These are phyloP conservation scores for Callocephalon fimbriatum DNA, from an alignment of 2,113 vertebrate genomes.

Conservation along the genomic window DNA sequence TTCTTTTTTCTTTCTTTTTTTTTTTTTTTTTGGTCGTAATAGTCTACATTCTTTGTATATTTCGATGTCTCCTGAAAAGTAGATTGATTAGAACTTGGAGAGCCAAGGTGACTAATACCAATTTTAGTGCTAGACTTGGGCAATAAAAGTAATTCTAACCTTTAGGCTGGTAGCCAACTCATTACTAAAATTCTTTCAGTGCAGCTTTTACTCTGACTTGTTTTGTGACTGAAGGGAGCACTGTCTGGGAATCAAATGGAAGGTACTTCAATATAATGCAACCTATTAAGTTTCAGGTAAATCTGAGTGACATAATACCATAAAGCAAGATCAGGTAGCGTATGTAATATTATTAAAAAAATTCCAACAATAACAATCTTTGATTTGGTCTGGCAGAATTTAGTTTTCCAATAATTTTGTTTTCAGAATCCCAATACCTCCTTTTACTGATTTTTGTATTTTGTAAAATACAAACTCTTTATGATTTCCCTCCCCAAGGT, in stretches of 20 bases:
- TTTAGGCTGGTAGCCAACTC: background rate
- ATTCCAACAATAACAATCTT: background rate
- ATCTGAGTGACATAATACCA: background rate
- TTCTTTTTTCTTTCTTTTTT: too few relatives aligned
- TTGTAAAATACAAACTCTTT: background rate
- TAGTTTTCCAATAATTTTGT: background rate
- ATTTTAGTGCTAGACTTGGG: background rate
- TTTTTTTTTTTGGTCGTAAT: background rate
- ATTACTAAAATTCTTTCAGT: constrained; percentile 12
- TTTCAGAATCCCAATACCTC: background rate
- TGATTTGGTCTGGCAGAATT: background rate
- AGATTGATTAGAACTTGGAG: constrained; percentile 13
- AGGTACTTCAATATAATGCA: background rate
- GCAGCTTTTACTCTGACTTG: constrained; percentile 48
- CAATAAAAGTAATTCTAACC: background rate
- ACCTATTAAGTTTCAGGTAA: background rate
- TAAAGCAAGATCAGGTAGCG: background rate
- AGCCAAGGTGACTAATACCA: background rate
- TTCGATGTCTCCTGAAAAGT: constrained; percentile 11
- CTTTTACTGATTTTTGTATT: background rate
- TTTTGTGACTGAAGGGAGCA: background rate
- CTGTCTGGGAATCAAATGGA: background rate
- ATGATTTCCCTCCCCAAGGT: background rate
- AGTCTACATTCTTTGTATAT: background rate
- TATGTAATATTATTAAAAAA: background rate